Percentiles rank a stretch among this genome's conserved stretches.
Evolutionary conservation across 30 jellyfish, hydroid and myxozoan species (phyloP).

Genomic region (Hydra vulgaris): DNA sequence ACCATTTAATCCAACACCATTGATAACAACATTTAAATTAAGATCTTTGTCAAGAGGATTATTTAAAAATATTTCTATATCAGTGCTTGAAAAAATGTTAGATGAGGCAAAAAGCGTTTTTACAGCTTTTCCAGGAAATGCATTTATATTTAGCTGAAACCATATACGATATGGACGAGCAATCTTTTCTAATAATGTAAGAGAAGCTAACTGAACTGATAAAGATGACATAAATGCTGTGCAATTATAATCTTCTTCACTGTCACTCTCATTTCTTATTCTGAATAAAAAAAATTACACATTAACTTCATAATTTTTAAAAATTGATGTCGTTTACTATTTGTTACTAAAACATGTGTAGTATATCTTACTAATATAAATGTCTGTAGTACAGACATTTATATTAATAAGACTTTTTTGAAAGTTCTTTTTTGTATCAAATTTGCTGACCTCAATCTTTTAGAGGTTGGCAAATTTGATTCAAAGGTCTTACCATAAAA

Average conservation of each 20-base stretch:
- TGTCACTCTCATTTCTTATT: slow-evolving; percentile 45
- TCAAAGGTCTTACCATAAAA: too few species aligned
- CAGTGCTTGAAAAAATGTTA: slow-evolving; percentile 36
- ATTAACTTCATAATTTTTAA: too few species aligned
- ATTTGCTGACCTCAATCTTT: too few species aligned
- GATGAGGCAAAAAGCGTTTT: slow-evolving; percentile 41
- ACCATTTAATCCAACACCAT: slow-evolving; percentile 58
- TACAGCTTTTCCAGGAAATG: slow-evolving; percentile 53
- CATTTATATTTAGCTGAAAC: slow-evolving; percentile 50
- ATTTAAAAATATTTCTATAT: slow-evolving; percentile 44
- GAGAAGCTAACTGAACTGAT: slow-evolving; percentile 20
- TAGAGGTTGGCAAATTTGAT: too few species aligned
- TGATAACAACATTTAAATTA: slow-evolving; percentile 38
- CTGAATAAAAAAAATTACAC: background rate
- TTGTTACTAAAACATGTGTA: too few species aligned
- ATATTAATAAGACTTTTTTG: too few species aligned
- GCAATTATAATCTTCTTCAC: slow-evolving; percentile 68
- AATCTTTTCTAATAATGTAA: slow-evolving; percentile 29
- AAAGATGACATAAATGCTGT: slow-evolving; percentile 17
- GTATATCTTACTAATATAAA: too few species aligned
- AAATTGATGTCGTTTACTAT: too few species aligned
- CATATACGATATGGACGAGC: slow-evolving; percentile 72
- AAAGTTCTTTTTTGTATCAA: too few species aligned
- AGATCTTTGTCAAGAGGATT: slow-evolving; percentile 51
- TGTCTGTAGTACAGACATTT: too few species aligned